Conservation (phyloP, 2,113 vertebrate species). For the Syngnathus scovelli region DNA sequence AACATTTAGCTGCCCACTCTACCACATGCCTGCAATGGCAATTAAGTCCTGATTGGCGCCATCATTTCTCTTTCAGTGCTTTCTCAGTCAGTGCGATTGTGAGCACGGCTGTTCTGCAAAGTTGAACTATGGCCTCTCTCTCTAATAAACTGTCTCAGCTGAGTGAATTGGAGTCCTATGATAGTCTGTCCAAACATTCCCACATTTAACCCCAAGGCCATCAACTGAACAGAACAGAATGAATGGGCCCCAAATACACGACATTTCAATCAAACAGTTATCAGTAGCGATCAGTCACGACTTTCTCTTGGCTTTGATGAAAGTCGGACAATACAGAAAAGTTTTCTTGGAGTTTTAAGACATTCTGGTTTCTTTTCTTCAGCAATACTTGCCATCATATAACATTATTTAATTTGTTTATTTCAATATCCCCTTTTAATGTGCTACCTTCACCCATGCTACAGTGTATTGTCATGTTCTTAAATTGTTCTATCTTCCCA, state of each 20-base stretch:
- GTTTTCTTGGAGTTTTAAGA: not conserved
- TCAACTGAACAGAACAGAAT: not conserved
- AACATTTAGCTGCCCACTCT: not conserved
- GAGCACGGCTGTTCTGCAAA: slow-evolving; percentile 1
- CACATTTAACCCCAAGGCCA: slow-evolving; percentile 20
- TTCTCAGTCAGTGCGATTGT: slow-evolving; percentile 16
- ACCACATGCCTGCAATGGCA: not conserved
- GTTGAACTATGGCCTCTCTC: slow-evolving; percentile 8
- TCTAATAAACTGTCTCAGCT: slow-evolving; percentile 40
- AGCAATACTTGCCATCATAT: not conserved
- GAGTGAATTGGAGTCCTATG: slow-evolving; percentile 55
- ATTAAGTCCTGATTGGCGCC: not conserved
- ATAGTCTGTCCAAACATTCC: slow-evolving; percentile 46
- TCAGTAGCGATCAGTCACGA: not conserved
- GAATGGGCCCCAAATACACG: not conserved
- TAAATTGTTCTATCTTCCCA: too few species aligned
- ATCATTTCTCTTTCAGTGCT: not conserved
- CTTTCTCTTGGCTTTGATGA: not conserved
- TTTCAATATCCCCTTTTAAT: too few species aligned
- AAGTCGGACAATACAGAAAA: not conserved
- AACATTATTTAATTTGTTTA: not conserved
- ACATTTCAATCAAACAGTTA: not conserved
- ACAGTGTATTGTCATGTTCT: too few species aligned
- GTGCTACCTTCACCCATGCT: too few species aligned
- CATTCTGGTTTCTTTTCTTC: not conserved